These are phyloP conservation scores for Oceanodroma tethys DNA, from an alignment of 2,113 vertebrate species.

Conservation along the genomic window DNA sequence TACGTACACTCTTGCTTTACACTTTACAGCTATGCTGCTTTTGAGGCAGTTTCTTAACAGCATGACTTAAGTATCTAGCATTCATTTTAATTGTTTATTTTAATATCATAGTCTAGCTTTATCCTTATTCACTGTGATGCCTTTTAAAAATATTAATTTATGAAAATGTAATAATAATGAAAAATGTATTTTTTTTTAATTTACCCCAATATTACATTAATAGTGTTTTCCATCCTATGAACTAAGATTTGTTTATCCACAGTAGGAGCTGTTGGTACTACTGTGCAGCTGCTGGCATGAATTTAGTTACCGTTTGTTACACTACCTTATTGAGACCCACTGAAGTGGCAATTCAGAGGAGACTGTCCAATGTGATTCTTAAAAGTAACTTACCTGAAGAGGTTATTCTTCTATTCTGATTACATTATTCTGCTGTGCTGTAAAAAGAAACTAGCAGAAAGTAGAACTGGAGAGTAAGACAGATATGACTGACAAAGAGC, in stretches of 20 bases:
- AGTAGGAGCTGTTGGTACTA: background rate
- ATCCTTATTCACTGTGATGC: background rate
- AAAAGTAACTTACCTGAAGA: background rate
- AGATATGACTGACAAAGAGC: background rate
- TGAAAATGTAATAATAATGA: background rate
- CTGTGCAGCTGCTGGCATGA: background rate
- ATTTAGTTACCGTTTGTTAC: background rate
- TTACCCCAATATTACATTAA: background rate
- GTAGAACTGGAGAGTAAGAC: background rate
- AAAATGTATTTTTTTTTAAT: background rate
- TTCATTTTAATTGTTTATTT: background rate
- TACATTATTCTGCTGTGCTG: background rate
- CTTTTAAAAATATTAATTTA: background rate
- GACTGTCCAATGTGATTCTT: background rate
- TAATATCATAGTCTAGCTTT: background rate
- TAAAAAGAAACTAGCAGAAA: background rate
- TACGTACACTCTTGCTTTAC: background rate
- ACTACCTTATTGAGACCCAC: background rate
- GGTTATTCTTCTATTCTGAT: background rate
- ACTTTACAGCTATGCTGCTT: background rate
- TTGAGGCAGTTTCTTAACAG: background rate
- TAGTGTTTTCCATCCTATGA: background rate
- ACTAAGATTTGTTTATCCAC: background rate
- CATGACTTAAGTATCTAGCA: background rate
- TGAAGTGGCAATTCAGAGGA: background rate